Evolutionary conservation across 2,888 invertebrate genomes (phyloP).

Genomic region (Strigamia maritima): DNA sequence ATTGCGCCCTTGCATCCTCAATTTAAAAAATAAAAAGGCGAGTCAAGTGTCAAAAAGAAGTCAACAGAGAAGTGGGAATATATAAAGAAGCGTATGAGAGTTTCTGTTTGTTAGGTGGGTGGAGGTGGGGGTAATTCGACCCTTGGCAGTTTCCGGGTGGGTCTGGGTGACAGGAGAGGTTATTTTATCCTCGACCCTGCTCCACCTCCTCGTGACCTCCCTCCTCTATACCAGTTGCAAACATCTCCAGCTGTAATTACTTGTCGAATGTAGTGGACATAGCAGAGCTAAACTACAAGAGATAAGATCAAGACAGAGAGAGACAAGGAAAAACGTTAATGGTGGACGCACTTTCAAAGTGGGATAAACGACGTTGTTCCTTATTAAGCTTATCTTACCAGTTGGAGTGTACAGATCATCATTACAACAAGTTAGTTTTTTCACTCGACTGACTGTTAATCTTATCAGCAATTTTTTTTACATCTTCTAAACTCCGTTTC

Average conservation of each 20-base stretch:
- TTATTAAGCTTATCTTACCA: conserved; percentile 12
- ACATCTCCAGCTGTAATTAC: conserved; percentile 29
- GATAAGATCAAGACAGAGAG: conserved; percentile 4
- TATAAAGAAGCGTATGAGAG: not conserved
- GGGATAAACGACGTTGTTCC: conserved; percentile 26
- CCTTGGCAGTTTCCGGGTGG: conserved; percentile 29
- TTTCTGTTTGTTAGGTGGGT: not conserved
- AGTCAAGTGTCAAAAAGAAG: not conserved
- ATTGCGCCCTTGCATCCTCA: not conserved
- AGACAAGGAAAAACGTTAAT: conserved; percentile 17
- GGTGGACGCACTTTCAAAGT: conserved; percentile 7
- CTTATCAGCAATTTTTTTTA: not conserved
- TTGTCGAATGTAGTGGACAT: conserved; percentile 29
- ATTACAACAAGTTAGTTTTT: conserved; percentile 1
- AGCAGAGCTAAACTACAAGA: conserved; percentile 6
- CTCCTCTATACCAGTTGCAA: not conserved
- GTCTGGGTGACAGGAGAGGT: conserved; percentile 24
- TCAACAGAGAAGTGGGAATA: not conserved
- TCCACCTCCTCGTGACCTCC: conserved; percentile 12
- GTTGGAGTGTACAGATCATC: not conserved
- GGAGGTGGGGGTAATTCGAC: conserved; percentile 3
- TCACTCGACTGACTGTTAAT: not conserved
- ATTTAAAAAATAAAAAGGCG: not conserved
- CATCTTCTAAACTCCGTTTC: not conserved
- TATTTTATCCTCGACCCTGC: conserved; percentile 15